Conservation (phyloP, 2,797 vertebrate genomes). For the Petrocephalus schoutedeni region DNA sequence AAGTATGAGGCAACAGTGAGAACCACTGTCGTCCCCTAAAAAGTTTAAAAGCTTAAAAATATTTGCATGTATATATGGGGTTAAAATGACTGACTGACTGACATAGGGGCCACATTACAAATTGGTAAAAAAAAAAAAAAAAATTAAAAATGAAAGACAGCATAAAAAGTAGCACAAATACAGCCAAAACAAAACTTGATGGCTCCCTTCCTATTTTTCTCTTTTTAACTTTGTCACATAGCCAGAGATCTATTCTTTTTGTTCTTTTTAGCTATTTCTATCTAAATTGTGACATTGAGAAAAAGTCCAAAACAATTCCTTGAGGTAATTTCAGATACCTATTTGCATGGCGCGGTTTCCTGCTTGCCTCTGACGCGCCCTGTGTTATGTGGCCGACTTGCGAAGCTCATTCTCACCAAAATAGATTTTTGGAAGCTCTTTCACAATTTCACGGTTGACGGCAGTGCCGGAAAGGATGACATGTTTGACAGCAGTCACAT, state of each 20-base stretch:
- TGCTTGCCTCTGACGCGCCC: conserved; percentile 14
- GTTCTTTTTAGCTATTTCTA: conserved; percentile 38
- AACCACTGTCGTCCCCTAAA: too few species aligned
- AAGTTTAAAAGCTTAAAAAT: too few species aligned
- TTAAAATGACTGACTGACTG: not conserved
- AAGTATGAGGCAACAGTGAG: too few species aligned
- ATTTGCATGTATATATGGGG: too few species aligned
- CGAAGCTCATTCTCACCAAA: conserved; percentile 33
- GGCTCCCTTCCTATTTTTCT: conserved; percentile 33
- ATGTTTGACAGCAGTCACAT: conserved; percentile 6
- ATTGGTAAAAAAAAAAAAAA: conserved; percentile 20
- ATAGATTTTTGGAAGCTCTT: conserved; percentile 32
- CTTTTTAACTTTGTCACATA: conserved; percentile 36
- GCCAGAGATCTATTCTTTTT: conserved; percentile 32
- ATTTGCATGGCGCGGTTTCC: conserved; percentile 31
- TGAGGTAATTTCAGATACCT: conserved; percentile 37
- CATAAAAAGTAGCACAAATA: conserved; percentile 30
- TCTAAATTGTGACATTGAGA: conserved; percentile 38
- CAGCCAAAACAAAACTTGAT: conserved; percentile 33
- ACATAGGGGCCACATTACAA: conserved; percentile 34
- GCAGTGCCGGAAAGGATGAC: conserved; percentile 14
- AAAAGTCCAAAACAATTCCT: conserved; percentile 27
- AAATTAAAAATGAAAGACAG: conserved; percentile 37
- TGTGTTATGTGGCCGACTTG: not conserved
- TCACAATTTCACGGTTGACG: conserved; percentile 27